Conservation (phyloP, 1,140 invertebrate species). For the Muscidifurax raptorellus region DNA sequence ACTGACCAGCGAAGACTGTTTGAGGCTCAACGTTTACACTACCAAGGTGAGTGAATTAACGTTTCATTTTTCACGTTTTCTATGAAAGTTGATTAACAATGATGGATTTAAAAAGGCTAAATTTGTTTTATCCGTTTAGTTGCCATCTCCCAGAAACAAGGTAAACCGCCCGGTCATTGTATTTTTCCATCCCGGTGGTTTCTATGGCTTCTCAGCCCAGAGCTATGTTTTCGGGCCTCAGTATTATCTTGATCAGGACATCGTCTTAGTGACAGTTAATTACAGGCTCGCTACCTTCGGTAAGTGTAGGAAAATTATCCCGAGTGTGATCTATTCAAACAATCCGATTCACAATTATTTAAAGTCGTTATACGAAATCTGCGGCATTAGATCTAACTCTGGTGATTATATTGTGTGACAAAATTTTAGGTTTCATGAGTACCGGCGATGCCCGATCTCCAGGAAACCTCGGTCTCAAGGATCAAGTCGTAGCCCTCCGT, state of each 20-base stretch:
- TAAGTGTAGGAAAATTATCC: conserved; percentile 50
- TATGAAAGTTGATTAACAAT: not conserved
- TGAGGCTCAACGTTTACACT: conserved; percentile 82
- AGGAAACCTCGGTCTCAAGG: conserved; percentile 83
- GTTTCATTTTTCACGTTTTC: not conserved
- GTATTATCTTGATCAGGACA: conserved; percentile 79
- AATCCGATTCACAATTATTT: not conserved
- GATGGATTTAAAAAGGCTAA: conserved; percentile 21
- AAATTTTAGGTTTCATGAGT: not conserved
- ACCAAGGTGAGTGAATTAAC: conserved; percentile 63
- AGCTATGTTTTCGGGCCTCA: conserved; percentile 77
- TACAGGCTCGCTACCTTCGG: conserved; percentile 81
- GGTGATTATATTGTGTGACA: no score
- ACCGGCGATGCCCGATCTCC: conserved; percentile 79
- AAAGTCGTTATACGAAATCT: no score
- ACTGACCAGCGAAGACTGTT: conserved; percentile 79
- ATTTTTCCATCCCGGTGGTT: conserved; percentile 76
- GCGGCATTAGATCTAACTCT: no score
- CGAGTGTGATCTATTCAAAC: no score
- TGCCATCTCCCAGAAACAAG: conserved; percentile 28
- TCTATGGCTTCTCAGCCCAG: conserved; percentile 74
- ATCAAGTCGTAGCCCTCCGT: conserved; percentile 79
- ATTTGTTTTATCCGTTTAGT: conserved; percentile 18
- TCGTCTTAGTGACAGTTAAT: conserved; percentile 84
- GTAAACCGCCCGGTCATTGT: conserved; percentile 70